phyloP scores from a whole-genome alignment of 2,113 vertebrate species.

The Ceratotherium simum region DNA sequence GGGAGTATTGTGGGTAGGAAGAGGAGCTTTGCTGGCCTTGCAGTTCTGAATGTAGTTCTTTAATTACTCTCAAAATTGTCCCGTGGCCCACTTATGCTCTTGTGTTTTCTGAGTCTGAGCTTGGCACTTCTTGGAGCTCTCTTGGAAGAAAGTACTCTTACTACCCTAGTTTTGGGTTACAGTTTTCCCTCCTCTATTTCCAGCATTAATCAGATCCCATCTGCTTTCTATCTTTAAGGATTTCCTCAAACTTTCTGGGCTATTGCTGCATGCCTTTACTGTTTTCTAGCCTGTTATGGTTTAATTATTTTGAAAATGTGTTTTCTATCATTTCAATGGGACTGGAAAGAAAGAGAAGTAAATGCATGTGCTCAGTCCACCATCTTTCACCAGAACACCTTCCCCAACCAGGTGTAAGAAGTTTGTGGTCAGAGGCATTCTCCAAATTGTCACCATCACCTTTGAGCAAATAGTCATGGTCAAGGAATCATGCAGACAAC shows the following conservation, averaged over 20 bases:
- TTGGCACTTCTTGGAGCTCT: not conserved
- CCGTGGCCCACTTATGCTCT: not conserved
- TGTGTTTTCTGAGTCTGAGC: not conserved
- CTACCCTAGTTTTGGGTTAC: not conserved
- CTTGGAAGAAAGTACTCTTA: constrained; percentile 30
- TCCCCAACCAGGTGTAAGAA: not conserved
- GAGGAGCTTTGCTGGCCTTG: not conserved
- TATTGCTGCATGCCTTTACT: constrained; percentile 37
- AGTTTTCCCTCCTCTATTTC: constrained; percentile 8
- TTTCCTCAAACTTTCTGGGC: constrained; percentile 24
- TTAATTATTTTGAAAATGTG: constrained; percentile 63
- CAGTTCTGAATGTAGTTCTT: not conserved
- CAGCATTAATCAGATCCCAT: not conserved
- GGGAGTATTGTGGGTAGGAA: not conserved
- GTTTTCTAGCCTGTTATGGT: not conserved
- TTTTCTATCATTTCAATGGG: constrained; percentile 30
- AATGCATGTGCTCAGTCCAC: not conserved
- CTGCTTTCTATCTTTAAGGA: constrained; percentile 56
- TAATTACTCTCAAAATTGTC: not conserved
- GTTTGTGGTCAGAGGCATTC: not conserved
- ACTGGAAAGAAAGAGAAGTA: constrained; percentile 30
- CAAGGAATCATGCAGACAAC: constrained; percentile 35
- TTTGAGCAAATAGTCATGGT: constrained; percentile 26
- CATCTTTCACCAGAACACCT: constrained; percentile 11
- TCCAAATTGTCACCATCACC: not conserved